Evolutionary conservation across 2,888 invertebrate species (phyloP), one percentile per base, ranked within the genome.

Genomic region (Zootermopsis nevadensis): DNA sequence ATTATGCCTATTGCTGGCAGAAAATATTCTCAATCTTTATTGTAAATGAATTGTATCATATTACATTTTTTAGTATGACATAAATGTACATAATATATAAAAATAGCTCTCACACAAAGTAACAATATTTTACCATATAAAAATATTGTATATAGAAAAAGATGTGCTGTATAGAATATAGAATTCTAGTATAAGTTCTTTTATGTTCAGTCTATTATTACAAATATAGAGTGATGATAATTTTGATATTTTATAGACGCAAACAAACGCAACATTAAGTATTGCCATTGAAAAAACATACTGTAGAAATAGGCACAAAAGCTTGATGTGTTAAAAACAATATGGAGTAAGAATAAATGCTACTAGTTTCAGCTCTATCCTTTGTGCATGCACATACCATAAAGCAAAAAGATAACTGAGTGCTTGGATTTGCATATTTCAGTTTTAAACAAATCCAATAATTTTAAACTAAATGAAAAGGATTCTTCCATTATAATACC

Each of bases 131-230:
- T 79, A 79, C 60, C 79, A 60, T 60, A 79, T 74, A 60, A 79
- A 60, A 60, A 79, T 60, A 79, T 79, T 79, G 79, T 79, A 79
- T 60, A 79, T 79, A 79, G 79, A 60, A 79, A 60, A 53, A 79
- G 24, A 79, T 79, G 35, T 33, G n/a, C 15, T 33, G 55, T 79
- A 30, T 77, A 77, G 48, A 31, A 77, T 31, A 77, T 77, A 76
- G 15, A 53, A 42, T 27, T 53, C 30, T 77, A 42, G 69, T 22
- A 33, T 74, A 74, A 42, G 74, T 42, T 30, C 35, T 74, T 67
- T 74, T 69, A 22, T 74, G 74, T 74, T 74, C n/a, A 42, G 69
- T 74, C 74, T 38, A 38, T 38, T 74, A 74, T n/a, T 60, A 60
- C n/a, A 60, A 60, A 33, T 27, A 69, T 7, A 22, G 69, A 69